A percentile compares a stretch with the other conserved stretches of the same genome.
Conservation (phyloP, 2,797 vertebrate genomes). For the Tragelaphus eurycerus region DNA sequence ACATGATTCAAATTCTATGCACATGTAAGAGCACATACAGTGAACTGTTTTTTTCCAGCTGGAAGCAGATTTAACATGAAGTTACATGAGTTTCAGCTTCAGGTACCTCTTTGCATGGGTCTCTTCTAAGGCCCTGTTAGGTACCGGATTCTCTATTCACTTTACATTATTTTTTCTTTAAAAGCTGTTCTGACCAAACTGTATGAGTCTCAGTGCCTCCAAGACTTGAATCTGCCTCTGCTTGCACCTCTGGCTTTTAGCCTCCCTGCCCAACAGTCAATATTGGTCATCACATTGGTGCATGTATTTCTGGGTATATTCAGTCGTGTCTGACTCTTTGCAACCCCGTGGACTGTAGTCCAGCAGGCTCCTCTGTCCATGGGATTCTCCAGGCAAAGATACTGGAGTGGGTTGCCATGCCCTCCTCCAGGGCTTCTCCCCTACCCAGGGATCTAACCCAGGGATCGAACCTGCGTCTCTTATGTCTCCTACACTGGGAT, state of each 20-base stretch:
- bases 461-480: neutral
- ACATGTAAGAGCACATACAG: neutral
- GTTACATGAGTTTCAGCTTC: neutral
- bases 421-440: neutral
- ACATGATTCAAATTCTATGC: neutral
- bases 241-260: no score
- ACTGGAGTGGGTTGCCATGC: neutral
- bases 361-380: neutral
- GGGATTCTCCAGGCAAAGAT: neutral
- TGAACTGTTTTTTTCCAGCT: neutral
- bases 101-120: neutral
- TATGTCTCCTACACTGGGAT: neutral
- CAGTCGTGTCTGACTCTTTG: neutral
- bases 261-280: neutral
- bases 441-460: neutral
- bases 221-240: neutral
- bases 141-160: neutral
- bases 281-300: neutral
- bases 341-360: neutral
- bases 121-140: neutral
- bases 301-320: neutral
- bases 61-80: neutral
- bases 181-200: neutral
- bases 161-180: neutral
- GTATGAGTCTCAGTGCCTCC: neutral